phyloP scores from a whole-genome alignment of 2,797 vertebrate species.

The Silurus aristotelis region DNA sequence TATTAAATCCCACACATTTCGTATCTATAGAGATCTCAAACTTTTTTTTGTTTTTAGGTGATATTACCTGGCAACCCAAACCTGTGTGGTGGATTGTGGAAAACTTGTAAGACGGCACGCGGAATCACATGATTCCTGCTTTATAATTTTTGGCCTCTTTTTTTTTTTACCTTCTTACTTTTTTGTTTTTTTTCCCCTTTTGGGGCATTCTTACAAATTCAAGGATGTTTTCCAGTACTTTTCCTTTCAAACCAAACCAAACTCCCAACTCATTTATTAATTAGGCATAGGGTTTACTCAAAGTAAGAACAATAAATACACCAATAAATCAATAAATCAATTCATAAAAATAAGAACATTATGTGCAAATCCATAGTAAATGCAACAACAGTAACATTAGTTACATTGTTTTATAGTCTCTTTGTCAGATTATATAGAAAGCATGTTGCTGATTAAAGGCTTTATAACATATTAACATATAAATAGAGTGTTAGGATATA shows the following conservation, averaged over 20 bases:
- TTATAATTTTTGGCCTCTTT: constrained; percentile 60
- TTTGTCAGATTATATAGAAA: no score
- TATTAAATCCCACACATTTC: neutral
- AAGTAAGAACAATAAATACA: neutral
- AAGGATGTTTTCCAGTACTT: constrained; percentile 1
- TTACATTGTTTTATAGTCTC: neutral
- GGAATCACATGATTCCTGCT: constrained; percentile 74
- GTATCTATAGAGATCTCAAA: neutral
- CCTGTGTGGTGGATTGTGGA: neutral
- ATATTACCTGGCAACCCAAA: neutral
- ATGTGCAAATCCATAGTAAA: neutral
- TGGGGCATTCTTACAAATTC: constrained; percentile 2
- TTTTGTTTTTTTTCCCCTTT: neutral
- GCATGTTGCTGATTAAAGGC: neutral
- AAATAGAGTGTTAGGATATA: neutral
- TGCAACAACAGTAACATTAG: neutral
- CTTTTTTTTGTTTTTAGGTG: fast-evolving
- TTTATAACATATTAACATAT: neutral
- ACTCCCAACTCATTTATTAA: neutral
- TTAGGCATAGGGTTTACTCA: constrained; percentile 6
- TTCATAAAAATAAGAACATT: no score
- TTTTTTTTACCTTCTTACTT: constrained; percentile 43
- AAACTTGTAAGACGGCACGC: constrained; percentile 8
- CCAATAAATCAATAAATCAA: no score
- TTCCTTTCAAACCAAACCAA: neutral